Evolutionary conservation across 1,140 invertebrate genomes (phyloP), one percentile per base, ranked within the genome.

Genomic region (Diabrotica undecimpunctata): DNA sequence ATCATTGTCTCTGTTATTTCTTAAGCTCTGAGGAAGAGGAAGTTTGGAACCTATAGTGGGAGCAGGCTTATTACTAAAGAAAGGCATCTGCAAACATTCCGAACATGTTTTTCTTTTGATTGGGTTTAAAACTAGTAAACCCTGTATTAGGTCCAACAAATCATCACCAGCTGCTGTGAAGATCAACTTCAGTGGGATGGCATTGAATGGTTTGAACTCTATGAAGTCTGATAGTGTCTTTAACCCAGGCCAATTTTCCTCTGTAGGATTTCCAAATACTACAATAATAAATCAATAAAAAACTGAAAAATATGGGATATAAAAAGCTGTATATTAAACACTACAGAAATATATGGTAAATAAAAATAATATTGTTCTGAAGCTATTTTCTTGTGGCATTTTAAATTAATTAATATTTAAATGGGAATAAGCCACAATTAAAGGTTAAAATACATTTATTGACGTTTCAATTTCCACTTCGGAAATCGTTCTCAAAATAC

Each of bases 161-260:
- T 99, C 97, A 81, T 97, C 92, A 9, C 87, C 85, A 11, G 96
- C 96, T 7, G 97, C 97, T 46, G 93, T 96, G 75, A 99, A 99
- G 72, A 99, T 97, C 71, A 96, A 88, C 62, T 91, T 89, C 14
- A 98, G 78, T 13, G 92, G 90, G 9, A 90, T 95, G 0, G 89
- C 85, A 7, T 90, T 87, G 72, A 93, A 93, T 5, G 86, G 83
- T 77, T 97, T 97, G 77, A 98, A 98, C 73, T 92, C 87, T 50
- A 99, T 90, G 78, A 90, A 99, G 81, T 98, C 96, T 41, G 94
- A 90, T 11, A 99, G 81, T 63, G 83, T 84, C 55, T 85, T 90
- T 78, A 98, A 84, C 62, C 91, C 90, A 4, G 93, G 92, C 97
- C 97, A 99, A 62, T 87, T 92, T 70, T 94, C 88, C 75, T 97